A percentile compares a stretch with the other conserved stretches of the same genome.
These are phyloP conservation scores for Ammodytes marinus DNA, from an alignment of 2,113 vertebrate species.

Conservation along the genomic window DNA sequence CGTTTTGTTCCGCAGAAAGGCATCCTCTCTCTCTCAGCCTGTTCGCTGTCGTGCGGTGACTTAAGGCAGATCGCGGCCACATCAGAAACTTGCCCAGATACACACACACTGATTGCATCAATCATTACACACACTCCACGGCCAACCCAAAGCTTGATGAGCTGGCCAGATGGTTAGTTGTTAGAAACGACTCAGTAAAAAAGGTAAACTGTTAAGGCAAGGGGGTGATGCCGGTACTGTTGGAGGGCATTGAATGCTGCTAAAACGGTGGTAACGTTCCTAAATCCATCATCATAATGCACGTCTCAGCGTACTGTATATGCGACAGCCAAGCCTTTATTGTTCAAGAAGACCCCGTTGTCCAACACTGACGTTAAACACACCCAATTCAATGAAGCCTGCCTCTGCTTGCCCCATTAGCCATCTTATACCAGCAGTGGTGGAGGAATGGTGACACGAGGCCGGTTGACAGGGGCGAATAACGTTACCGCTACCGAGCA, in stretches of 20 bases:
- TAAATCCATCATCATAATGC: constrained; percentile 16
- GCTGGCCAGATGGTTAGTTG: neutral
- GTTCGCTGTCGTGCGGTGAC: constrained; percentile 30
- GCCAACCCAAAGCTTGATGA: constrained; percentile 6
- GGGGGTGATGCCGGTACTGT: neutral
- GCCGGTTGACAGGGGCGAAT: constrained; percentile 59
- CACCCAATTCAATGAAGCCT: constrained; percentile 6
- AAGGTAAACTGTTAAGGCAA: constrained; percentile 1
- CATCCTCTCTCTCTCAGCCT: constrained; percentile 33
- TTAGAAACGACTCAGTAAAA: constrained; percentile 1
- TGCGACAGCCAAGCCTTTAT: neutral
- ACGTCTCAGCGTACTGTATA: constrained; percentile 4
- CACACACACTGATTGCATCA: constrained; percentile 27
- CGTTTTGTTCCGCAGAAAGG: constrained; percentile 23
- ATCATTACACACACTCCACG: constrained; percentile 25
- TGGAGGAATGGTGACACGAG: constrained; percentile 45
- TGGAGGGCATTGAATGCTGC: constrained; percentile 32
- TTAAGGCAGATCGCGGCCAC: constrained; percentile 46
- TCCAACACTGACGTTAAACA: neutral
- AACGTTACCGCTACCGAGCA: constrained; percentile 11
- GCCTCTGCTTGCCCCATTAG: neutral
- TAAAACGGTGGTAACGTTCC: constrained; percentile 17
- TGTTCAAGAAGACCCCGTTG: constrained; percentile 3
- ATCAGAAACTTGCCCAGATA: constrained; percentile 52
- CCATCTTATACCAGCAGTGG: constrained; percentile 5